Conservation (phyloP, 2,113 vertebrate species). For the Sebastes fasciatus region DNA sequence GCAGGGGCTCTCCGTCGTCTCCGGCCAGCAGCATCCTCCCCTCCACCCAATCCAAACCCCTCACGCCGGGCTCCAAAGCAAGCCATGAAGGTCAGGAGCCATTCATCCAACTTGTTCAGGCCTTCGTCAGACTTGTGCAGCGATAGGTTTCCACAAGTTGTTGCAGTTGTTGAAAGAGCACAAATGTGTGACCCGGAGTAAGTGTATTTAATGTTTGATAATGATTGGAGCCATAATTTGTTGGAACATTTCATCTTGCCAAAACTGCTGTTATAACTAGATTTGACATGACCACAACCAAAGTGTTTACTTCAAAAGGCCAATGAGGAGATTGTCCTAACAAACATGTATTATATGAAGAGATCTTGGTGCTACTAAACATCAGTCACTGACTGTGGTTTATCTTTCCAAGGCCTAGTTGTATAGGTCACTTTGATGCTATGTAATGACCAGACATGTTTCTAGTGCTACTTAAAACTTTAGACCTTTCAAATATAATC, state of each 20-base stretch:
- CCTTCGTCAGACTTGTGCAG: conserved; percentile 93
- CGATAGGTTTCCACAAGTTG: conserved; percentile 77
- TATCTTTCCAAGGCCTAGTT: conserved; percentile 76
- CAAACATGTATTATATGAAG: neutral
- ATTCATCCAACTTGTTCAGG: conserved; percentile 95
- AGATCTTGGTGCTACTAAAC: conserved; percentile 51
- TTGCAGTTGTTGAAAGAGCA: conserved; percentile 5
- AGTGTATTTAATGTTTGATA: conserved; percentile 19
- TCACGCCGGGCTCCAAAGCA: conserved; percentile 84
- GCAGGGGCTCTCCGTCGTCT: conserved; percentile 91
- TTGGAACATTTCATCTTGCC: conserved; percentile 35
- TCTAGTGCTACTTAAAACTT: conserved; percentile 45
- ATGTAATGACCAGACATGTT: conserved; percentile 31
- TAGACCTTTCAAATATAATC: conserved; percentile 18
- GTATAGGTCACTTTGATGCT: conserved; percentile 74
- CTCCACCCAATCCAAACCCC: conserved; percentile 89
- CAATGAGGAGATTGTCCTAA: conserved; percentile 16
- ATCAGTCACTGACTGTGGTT: conserved; percentile 44
- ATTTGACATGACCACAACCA: conserved; percentile 20
- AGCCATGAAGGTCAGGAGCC: conserved; percentile 94
- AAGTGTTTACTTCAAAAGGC: conserved; percentile 31
- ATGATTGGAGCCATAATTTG: conserved; percentile 8
- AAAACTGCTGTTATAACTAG: conserved; percentile 32
- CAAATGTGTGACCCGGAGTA: conserved; percentile 1
- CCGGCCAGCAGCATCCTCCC: conserved; percentile 89